phyloP scores from a whole-genome alignment of 2,797 vertebrate species.

The Natrix natrix region DNA sequence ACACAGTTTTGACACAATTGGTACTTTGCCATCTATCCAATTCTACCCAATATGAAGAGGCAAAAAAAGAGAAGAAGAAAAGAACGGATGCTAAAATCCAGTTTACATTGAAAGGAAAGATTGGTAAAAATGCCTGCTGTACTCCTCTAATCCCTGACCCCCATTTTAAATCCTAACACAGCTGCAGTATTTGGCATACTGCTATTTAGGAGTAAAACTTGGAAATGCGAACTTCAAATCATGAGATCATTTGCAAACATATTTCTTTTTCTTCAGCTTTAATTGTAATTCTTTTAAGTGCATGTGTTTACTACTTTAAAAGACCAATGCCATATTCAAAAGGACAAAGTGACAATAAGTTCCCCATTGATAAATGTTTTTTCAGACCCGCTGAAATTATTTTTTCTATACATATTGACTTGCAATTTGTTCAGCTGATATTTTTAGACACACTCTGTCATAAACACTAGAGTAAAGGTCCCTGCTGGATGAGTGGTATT shows the following conservation, averaged over 20 bases:
- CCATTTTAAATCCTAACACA: neutral
- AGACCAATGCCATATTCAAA: slow-evolving; percentile 1
- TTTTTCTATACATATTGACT: slow-evolving; percentile 15
- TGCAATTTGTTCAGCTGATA: neutral
- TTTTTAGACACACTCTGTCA: slow-evolving; percentile 4
- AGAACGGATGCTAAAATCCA: neutral
- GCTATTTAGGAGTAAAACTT: neutral
- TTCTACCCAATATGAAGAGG: neutral
- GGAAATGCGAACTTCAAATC: neutral
- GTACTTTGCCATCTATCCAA: neutral
- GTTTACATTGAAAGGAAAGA: neutral
- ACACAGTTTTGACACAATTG: neutral
- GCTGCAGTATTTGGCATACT: neutral
- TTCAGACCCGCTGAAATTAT: slow-evolving; percentile 8
- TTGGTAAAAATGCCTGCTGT: neutral
- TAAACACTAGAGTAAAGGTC: neutral
- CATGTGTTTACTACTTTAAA: neutral
- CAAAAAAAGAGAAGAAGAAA: neutral
- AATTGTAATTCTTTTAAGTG: neutral
- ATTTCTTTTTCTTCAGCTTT: neutral
- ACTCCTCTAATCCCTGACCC: neutral
- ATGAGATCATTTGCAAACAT: neutral
- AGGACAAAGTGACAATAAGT: neutral
- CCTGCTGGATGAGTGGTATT: slow-evolving; percentile 14
- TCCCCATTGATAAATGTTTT: slow-evolving; percentile 2